Evolutionary conservation across 2,888 invertebrate species (phyloP), one percentile per base, ranked within the genome.

Genomic region (Drosophila mimica): DNA sequence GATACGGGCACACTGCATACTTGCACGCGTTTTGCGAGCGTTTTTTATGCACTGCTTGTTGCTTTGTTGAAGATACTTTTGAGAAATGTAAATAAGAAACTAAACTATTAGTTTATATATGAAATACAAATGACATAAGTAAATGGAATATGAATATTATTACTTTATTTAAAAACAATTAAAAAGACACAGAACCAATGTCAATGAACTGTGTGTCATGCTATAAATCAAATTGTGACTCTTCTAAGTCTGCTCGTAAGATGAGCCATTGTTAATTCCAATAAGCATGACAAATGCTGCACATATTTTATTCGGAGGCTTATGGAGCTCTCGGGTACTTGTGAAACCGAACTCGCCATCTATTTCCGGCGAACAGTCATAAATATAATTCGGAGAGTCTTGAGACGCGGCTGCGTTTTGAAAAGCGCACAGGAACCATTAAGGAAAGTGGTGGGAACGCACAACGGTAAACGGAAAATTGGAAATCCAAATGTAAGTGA

Each of bases 351-450:
- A 72, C 62, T 73, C 71, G 52, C 57, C 67, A 57, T 69, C 81
- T 85, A 86, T 87, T 82, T 87, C 89, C 89, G 87, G 87, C 63
- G 72, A 63, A 68, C 25, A 68, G 40, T 68, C 80, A 82, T 84
- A 85, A 84, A 85, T 75, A 79, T 79, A 67, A 73, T 70, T 72
- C 67, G 51, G 54, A 48, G 57, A 60, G 69, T 48, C 76, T 70
- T 70, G 67, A 81, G 76, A 70, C 70, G 66, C 64, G 59, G 48
- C 73, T 71, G 74, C 28, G 68, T 76, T 66, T 81, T 70, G 36
- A 69, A 69, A 70, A 63, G 66, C 71, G 58, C 62, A 56, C 65
- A 69, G 70, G 70, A 76, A 56, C 85, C 88, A 88, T 88, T 85
- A 88, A 70, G 61, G 68, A 70, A 83, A 88, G 88, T 85, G 88